Percentiles rank a stretch among this genome's conserved stretches.
These are phyloP conservation scores for Chiloscyllium plagiosum DNA, from an alignment of 2,113 vertebrate genomes.

Conservation along the genomic window DNA sequence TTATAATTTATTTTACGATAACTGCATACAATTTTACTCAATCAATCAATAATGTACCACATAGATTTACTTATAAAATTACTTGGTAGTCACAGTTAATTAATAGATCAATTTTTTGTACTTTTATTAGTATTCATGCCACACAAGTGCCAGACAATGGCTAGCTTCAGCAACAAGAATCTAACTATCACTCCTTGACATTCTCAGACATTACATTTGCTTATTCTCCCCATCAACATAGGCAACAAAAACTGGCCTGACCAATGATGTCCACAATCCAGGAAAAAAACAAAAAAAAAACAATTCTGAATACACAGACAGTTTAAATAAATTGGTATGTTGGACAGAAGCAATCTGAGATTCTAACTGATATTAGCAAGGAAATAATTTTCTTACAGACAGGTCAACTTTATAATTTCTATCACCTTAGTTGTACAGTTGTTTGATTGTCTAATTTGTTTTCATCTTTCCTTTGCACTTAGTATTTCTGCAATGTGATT, in stretches of 20 bases:
- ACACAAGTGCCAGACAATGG: too few relatives aligned
- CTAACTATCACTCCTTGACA: too few relatives aligned
- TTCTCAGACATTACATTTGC: too few relatives aligned
- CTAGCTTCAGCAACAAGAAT: too few relatives aligned
- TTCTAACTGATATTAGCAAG: too few relatives aligned
- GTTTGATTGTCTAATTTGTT: neutral
- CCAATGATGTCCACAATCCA: too few relatives aligned
- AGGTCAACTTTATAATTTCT: neutral
- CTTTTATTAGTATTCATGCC: neutral
- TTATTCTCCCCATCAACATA: too few relatives aligned
- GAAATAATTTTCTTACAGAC: constrained; percentile 3
- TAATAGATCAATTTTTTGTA: too few relatives aligned
- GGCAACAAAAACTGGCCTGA: too few relatives aligned
- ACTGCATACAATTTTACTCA: neutral
- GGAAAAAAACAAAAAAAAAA: too few relatives aligned
- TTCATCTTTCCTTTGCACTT: neutral
- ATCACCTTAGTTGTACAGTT: neutral
- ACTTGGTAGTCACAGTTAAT: neutral
- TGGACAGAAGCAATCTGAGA: neutral
- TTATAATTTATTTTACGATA: neutral
- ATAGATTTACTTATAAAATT: neutral
- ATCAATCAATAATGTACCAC: neutral
- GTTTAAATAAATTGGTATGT: neutral
- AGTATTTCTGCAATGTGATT: neutral
- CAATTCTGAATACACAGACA: neutral